Conservation (phyloP, 2,113 vertebrate genomes). For the Hiodon tergisus region DNA sequence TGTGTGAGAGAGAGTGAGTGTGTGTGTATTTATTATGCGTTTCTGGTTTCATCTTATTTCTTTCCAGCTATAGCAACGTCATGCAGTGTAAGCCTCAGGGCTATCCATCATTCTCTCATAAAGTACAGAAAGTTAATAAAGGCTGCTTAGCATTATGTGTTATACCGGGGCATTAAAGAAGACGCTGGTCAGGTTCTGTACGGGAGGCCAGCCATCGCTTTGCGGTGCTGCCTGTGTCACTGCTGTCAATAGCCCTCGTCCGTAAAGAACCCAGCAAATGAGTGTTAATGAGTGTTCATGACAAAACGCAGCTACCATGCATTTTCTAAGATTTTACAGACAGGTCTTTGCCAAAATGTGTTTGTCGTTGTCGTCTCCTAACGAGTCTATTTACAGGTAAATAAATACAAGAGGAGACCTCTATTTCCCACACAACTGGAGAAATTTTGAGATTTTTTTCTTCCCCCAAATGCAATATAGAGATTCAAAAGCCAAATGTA, state of each 20-base stretch:
- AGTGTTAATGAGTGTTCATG: constrained; percentile 42
- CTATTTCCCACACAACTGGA: constrained; percentile 41
- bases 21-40: background rate
- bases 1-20: background rate
- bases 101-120: too few species aligned
- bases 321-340: constrained; percentile 46
- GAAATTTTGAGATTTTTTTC: constrained; percentile 3
- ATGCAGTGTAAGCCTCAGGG: too few species aligned
- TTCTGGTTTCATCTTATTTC: too few species aligned
- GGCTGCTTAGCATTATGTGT: too few species aligned
- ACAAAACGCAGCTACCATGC: constrained; percentile 59
- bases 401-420: constrained; percentile 40
- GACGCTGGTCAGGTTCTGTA: too few species aligned
- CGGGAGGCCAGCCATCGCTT: too few species aligned
- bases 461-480: constrained; percentile 15
- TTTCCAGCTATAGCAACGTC: too few species aligned
- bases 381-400: constrained; percentile 1
- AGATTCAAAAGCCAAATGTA: constrained; percentile 49
- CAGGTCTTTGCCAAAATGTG: constrained; percentile 53
- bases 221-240: constrained; percentile 18
- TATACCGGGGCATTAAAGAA: too few species aligned
- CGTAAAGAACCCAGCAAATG: constrained; percentile 29
- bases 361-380: constrained; percentile 12
- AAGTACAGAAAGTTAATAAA: too few species aligned
- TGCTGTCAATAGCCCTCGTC: constrained; percentile 35